These are phyloP conservation scores for Eledone cirrhosa DNA, from an alignment of 2,888 invertebrate genomes.

Conservation along the genomic window DNA sequence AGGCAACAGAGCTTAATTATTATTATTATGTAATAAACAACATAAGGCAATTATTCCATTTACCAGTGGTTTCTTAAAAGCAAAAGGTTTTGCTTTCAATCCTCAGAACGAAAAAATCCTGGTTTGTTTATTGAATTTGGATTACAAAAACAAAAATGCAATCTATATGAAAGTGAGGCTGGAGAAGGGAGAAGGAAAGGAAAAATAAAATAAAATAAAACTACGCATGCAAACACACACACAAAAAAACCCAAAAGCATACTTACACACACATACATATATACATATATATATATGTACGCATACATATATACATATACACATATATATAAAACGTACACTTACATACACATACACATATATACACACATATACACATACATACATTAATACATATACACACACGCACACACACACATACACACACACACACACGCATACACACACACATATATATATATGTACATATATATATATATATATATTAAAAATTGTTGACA, in stretches of 20 bases:
- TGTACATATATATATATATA: neutral
- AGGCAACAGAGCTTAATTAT: too few species aligned
- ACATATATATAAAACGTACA: neutral
- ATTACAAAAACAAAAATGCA: too few species aligned
- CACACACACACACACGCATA: neutral
- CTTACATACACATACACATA: neutral
- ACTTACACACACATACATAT: neutral
- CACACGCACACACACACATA: neutral
- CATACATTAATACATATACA: neutral
- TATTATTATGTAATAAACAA: too few species aligned
- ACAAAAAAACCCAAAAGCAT: neutral
- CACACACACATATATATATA: constrained; percentile 4
- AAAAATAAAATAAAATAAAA: too few species aligned
- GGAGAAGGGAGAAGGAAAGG: too few species aligned
- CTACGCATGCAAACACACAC: neutral
- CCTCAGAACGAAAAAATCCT: too few species aligned
- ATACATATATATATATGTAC: neutral
- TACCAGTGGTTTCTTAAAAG: too few species aligned
- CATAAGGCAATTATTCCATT: too few species aligned
- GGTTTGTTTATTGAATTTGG: too few species aligned
- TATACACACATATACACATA: neutral
- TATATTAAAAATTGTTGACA: too few species aligned
- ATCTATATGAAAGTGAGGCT: too few species aligned
- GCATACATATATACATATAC: neutral
- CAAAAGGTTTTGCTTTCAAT: too few species aligned